Evolutionary conservation across 2,113 vertebrate species (phyloP).

Genomic region (Dryoscopus gambensis): DNA sequence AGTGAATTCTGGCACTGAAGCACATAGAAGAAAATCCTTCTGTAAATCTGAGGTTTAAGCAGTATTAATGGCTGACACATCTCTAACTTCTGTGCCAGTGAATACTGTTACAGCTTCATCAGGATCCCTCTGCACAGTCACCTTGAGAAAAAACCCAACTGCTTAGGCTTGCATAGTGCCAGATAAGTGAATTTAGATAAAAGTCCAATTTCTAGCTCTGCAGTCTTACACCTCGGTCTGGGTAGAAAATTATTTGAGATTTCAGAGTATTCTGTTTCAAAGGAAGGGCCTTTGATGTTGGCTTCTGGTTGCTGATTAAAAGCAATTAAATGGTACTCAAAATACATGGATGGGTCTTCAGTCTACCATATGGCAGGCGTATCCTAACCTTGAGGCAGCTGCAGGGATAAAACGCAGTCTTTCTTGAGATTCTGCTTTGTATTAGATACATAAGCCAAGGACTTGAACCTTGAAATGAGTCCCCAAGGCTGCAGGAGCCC

Average conservation of each 20-base stretch:
- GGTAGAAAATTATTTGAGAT: neutral
- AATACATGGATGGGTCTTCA: neutral
- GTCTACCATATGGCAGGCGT: neutral
- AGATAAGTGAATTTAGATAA: neutral
- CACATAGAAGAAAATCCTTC: neutral
- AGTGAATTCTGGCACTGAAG: neutral
- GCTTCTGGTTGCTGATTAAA: neutral
- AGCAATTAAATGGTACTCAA: neutral
- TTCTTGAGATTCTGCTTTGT: neutral
- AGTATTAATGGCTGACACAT: slow-evolving; percentile 15
- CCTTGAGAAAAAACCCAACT: neutral
- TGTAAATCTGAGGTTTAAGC: slow-evolving; percentile 21
- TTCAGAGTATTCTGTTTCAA: neutral
- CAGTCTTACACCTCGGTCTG: neutral
- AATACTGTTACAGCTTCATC: neutral
- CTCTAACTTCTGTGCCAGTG: neutral
- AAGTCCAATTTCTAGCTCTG: neutral
- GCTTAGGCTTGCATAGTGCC: neutral
- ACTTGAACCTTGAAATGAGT: neutral
- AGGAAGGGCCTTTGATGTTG: neutral
- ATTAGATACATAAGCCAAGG: neutral
- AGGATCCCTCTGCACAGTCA: neutral
- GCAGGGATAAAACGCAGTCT: neutral
- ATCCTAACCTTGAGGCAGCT: neutral
- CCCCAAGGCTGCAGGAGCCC: neutral